These are phyloP conservation scores for Neocrepidodera transversa DNA, from an alignment of 2,888 invertebrate species.

Conservation along the genomic window DNA sequence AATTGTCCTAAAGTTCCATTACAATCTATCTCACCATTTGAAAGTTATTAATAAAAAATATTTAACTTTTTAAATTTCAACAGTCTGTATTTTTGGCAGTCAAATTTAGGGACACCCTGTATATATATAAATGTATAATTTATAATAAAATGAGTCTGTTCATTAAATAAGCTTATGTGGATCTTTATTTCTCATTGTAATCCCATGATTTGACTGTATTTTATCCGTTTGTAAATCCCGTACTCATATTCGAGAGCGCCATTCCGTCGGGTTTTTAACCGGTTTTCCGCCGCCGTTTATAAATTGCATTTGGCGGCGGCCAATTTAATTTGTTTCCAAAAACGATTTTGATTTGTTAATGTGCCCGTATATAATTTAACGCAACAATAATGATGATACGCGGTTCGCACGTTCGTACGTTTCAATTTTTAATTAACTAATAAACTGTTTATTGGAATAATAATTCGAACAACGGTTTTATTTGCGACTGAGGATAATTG, in stretches of 20 bases:
- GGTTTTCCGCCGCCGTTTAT: conserved; percentile 19
- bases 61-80: too few species aligned
- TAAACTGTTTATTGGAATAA: conserved; percentile 10
- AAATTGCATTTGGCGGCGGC: too few species aligned
- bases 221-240: conserved; percentile 25
- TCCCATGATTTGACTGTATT: conserved; percentile 19
- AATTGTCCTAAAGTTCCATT: too few species aligned
- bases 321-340: conserved; percentile 29
- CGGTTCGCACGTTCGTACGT: not conserved
- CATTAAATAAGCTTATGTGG: conserved; percentile 11
- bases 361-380: conserved; percentile 15
- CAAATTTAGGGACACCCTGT: too few species aligned
- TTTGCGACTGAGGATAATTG: too few species aligned
- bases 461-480: not conserved
- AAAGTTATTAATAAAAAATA: too few species aligned
- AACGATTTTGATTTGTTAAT: too few species aligned
- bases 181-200: conserved; percentile 18
- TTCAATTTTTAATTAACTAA: conserved; percentile 5
- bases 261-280: conserved; percentile 16
- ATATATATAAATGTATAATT: too few species aligned
- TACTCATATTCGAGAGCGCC: conserved; percentile 24
- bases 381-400: conserved; percentile 11
- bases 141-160: too few species aligned
- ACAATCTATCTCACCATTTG: too few species aligned
- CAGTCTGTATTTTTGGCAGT: too few species aligned